Evolutionary conservation across 2,888 invertebrate genomes (phyloP).

Genomic region (Timandra comae): DNA sequence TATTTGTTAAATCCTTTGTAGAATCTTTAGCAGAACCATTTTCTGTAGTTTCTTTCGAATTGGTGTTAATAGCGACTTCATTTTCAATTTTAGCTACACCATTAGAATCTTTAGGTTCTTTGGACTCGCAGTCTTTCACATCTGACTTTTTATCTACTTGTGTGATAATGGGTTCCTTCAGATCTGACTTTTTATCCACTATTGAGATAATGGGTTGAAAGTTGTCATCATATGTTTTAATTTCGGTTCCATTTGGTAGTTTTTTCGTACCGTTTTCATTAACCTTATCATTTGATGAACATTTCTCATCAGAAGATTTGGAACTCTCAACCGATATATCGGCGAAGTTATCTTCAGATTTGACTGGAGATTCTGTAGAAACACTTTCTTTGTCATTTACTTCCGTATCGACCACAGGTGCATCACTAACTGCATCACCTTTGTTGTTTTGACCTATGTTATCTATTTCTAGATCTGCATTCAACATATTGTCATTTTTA

Average conservation of each 20-base stretch:
- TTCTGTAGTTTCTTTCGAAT: conserved; percentile 1
- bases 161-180: not conserved
- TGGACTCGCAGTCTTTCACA: too few species aligned
- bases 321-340: conserved; percentile 58
- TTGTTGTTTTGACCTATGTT: conserved; percentile 8
- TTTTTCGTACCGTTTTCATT: not conserved
- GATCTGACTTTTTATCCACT: too few species aligned
- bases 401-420: conserved; percentile 8
- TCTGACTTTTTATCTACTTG: too few species aligned
- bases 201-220: not conserved
- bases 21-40: conserved; percentile 12
- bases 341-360: conserved; percentile 59
- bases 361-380: conserved; percentile 41
- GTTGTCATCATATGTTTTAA: conserved; percentile 3
- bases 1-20: too few species aligned
- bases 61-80: not conserved
- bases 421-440: conserved; percentile 2
- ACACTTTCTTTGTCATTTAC: conserved; percentile 28
- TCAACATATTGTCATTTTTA: conserved; percentile 55
- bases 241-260: not conserved
- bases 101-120: not conserved
- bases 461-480: conserved; percentile 41
- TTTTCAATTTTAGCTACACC: conserved; percentile 4
- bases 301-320: conserved; percentile 35
- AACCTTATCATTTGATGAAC: not conserved